These are phyloP conservation scores for Hydrophis major DNA, from an alignment of 2,797 vertebrate species.

Conservation along the genomic window DNA sequence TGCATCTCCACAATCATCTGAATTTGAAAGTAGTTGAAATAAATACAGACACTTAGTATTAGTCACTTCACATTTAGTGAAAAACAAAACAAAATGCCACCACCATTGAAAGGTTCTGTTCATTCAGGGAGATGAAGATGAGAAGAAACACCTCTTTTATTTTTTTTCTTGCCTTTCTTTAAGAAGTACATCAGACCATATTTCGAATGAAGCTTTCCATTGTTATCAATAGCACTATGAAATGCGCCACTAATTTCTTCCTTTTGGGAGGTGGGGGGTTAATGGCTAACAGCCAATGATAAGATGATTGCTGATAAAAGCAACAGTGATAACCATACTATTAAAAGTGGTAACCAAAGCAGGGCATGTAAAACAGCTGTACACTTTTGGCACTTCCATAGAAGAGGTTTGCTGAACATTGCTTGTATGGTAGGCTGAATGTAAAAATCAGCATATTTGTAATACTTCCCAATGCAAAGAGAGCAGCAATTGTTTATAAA, in stretches of 20 bases:
- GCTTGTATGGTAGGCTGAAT: neutral
- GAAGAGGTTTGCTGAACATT: neutral
- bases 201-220: slow-evolving; percentile 45
- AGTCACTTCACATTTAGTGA: slow-evolving; percentile 2
- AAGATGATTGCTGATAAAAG: neutral
- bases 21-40: slow-evolving; percentile 52
- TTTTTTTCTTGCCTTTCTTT: slow-evolving; percentile 53
- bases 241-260: slow-evolving; percentile 36
- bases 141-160: slow-evolving; percentile 53
- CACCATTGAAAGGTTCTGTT: slow-evolving; percentile 39
- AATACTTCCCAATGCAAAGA: neutral
- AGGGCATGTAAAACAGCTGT: neutral
- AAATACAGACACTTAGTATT: slow-evolving; percentile 6
- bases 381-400: neutral
- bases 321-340: neutral
- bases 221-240: slow-evolving; percentile 47
- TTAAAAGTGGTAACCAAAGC: neutral
- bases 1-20: slow-evolving; percentile 58
- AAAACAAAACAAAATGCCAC: slow-evolving; percentile 31
- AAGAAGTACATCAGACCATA: slow-evolving; percentile 31
- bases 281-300: neutral
- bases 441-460: neutral
- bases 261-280: slow-evolving; percentile 8
- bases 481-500: neutral
- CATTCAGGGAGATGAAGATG: slow-evolving; percentile 47